Evolutionary conservation across 2,797 vertebrate species (phyloP), one percentile per base, ranked within the genome.

Genomic region (Leptodactylus fallax): DNA sequence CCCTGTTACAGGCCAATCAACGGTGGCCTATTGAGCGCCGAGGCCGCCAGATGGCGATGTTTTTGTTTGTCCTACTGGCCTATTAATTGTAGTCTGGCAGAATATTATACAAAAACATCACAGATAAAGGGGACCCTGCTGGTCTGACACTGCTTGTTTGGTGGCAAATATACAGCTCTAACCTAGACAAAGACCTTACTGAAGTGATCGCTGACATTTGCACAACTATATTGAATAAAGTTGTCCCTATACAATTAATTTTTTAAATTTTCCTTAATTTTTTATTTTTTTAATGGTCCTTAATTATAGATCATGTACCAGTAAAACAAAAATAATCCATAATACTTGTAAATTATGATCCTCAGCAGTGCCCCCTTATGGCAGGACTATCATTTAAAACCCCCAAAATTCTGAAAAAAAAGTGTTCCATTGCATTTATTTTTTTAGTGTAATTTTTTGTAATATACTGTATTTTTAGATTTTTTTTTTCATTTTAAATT

Each of bases 21-120:
- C 72, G 45, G 61, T 55, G 17, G 49, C 56, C 65, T 71, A 58
- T 86, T 78, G 25, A 82, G 36, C 60, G 7, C 11, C 9, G 25
- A 51, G 17, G 87, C 93, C 94, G 90, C 93, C 91, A 94, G 94
- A 92, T 91, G 94, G 94, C 94, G 92, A 87, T 90, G 55, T 88
- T 72, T 86, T 89, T 78, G 77, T 82, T 89, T 88, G 77, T 81
- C 67, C 74, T 56, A 81, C 21, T 82, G 79, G 47, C 71, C 61
- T 67, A 49, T 49, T 89, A 67, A 86, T 79, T 89, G 71, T 53
- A n/a, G n/a, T n/a, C 49, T 3, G 69, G 21, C 49, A 85, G 13
- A 49, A 7, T 72, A 27, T 19, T 23, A 9, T 23, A 7, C 19
- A 12, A 47, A 9, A 74, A 12, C 16, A 56, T 79, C n/a, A 11